Conservation (phyloP, 2,888 invertebrate genomes). For the Drosophila infuscata region DNA sequence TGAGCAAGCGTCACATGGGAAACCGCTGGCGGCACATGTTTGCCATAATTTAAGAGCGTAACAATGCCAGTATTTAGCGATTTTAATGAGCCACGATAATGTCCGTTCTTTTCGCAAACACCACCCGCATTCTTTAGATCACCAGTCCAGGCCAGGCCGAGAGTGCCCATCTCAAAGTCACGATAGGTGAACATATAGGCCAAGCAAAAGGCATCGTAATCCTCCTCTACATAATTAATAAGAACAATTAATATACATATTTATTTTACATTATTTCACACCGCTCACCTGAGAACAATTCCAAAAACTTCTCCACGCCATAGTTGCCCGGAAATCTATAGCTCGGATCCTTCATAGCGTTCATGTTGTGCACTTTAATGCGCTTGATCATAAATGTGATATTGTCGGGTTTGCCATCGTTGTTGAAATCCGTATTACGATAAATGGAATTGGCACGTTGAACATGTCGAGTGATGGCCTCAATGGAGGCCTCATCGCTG, state of each 20-base stretch:
- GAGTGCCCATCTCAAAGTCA: constrained; percentile 97
- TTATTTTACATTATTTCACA: background rate
- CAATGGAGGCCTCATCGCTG: constrained; percentile 96
- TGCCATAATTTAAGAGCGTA: constrained; percentile 98
- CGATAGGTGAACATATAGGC: constrained; percentile 99
- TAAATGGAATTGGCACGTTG: constrained; percentile 96
- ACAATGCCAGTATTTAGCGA: constrained; percentile 99
- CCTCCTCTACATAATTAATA: constrained; percentile 90
- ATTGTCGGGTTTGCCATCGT: constrained; percentile 95
- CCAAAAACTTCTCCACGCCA: constrained; percentile 99
- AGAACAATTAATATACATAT: background rate
- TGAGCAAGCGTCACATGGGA: constrained; percentile 99
- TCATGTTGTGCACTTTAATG: constrained; percentile 95
- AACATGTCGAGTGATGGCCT: constrained; percentile 97
- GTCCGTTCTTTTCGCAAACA: constrained; percentile 99
- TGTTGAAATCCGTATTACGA: constrained; percentile 95
- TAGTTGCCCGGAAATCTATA: constrained; percentile 97
- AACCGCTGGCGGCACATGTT: constrained; percentile 98
- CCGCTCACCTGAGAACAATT: constrained; percentile 95
- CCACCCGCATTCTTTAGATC: constrained; percentile 98
- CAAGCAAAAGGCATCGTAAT: constrained; percentile 99
- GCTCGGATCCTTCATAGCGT: constrained; percentile 93
- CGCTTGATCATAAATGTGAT: constrained; percentile 98
- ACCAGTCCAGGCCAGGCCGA: constrained; percentile 99
- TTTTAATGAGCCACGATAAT: constrained; percentile 96